Conservation (phyloP, 2,797 vertebrate species). For the Sebastes taczanowskii region DNA sequence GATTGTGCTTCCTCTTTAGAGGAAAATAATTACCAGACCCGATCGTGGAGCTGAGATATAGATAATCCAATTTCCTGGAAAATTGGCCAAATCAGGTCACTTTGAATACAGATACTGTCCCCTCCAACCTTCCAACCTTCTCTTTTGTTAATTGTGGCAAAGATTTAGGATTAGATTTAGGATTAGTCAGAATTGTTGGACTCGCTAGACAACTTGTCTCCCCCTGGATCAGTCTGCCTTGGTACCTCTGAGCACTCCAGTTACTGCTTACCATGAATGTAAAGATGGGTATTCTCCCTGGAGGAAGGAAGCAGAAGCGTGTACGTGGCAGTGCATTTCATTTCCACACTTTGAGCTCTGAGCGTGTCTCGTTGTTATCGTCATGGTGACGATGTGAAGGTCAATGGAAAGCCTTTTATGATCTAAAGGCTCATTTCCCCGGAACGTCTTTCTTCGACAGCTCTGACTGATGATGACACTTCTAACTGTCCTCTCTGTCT, state of each 20-base stretch:
- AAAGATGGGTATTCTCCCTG: not conserved
- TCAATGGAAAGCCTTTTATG: not conserved
- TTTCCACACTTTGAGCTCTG: not conserved
- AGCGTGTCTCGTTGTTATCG: not conserved
- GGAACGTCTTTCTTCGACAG: not conserved
- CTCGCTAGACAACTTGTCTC: not conserved
- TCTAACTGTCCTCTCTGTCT: not conserved
- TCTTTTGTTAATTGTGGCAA: not conserved
- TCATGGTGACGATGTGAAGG: not conserved
- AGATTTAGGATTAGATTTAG: not conserved
- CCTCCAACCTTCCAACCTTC: not conserved
- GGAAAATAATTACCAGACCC: conserved; percentile 1
- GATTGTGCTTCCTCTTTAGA: not conserved
- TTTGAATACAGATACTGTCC: not conserved
- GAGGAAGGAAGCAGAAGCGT: not conserved
- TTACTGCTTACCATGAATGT: not conserved
- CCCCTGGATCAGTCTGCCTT: not conserved
- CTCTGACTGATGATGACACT: conserved; percentile 21
- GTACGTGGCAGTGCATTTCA: not conserved
- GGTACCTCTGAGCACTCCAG: not conserved
- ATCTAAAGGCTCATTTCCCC: conserved; percentile 16
- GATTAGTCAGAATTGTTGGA: not conserved
- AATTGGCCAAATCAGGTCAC: conserved; percentile 23
- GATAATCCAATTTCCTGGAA: conserved; percentile 19
- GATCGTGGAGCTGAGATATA: not conserved